phyloP scores from a whole-genome alignment of 2,797 vertebrate species.

The Pachyuromys duprasi region DNA sequence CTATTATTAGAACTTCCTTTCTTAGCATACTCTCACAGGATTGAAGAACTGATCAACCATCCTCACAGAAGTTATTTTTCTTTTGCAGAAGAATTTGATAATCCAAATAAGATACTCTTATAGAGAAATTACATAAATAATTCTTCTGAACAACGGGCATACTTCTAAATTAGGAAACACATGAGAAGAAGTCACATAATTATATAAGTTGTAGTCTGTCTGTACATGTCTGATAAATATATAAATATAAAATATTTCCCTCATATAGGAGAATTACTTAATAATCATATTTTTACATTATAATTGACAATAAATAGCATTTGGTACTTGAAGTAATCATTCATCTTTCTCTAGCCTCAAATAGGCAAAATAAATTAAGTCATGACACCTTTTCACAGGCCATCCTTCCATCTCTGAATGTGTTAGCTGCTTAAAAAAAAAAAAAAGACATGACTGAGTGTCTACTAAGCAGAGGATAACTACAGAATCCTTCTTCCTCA shows the following conservation, averaged over 20 bases:
- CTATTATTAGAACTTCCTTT: conserved; percentile 56
- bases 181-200: not conserved
- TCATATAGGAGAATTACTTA: not conserved
- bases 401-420: conserved; percentile 19
- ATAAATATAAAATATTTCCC: not conserved
- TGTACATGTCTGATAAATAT: not conserved
- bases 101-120: conserved; percentile 61
- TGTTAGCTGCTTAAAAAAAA: not conserved
- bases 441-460: not conserved
- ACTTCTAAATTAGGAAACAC: conserved; percentile 61
- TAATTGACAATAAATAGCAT: not conserved
- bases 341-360: not conserved
- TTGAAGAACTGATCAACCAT: conserved; percentile 57
- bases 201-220: conserved; percentile 40
- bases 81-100: conserved; percentile 59
- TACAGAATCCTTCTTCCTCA: not conserved
- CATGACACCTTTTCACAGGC: not conserved
- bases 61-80: conserved; percentile 35
- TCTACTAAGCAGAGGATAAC: not conserved
- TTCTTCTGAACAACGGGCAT: conserved; percentile 50
- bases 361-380: not conserved
- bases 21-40: not conserved
- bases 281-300: conserved; percentile 22
- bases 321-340: not conserved
- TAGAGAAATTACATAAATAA: conserved; percentile 47